A percentile compares a stretch with the other conserved stretches of the same genome.
Conservation (phyloP, 2,797 vertebrate species). For the Thaleichthys pacificus region DNA sequence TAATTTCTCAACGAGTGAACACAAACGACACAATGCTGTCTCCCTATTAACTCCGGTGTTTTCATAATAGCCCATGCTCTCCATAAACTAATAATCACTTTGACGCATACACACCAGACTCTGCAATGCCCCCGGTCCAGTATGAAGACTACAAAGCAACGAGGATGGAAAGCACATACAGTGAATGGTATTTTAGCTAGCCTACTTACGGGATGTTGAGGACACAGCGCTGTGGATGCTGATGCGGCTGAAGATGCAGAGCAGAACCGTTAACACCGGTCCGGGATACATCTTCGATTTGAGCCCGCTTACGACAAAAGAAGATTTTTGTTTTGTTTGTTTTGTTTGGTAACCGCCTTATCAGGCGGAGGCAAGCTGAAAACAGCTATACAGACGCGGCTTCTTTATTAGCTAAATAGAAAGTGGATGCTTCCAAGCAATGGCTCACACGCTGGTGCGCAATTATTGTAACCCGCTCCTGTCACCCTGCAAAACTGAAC, state of each 20-base stretch:
- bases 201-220: constrained; percentile 72
- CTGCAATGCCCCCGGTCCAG: constrained; percentile 10
- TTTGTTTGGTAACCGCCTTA: constrained; percentile 29
- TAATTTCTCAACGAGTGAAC: background rate
- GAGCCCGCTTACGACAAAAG: constrained; percentile 38
- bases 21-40: background rate
- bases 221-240: constrained; percentile 48
- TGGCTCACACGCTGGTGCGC: constrained; percentile 1
- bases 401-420: constrained; percentile 28
- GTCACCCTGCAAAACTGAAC: constrained; percentile 4
- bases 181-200: constrained; percentile 12
- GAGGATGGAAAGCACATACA: background rate
- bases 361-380: constrained; percentile 24
- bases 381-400: constrained; percentile 13
- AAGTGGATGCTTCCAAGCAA: constrained; percentile 16
- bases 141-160: constrained; percentile 12
- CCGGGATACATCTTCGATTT: constrained; percentile 53
- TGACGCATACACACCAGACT: constrained; percentile 12
- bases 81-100: constrained; percentile 4
- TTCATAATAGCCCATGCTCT: background rate
- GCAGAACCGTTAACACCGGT: constrained; percentile 38
- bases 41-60: background rate
- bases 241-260: constrained; percentile 56
- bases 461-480: background rate
- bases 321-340: constrained; percentile 22